These are phyloP conservation scores for Tenthredo notha DNA, from an alignment of 2,888 invertebrate species.

Conservation along the genomic window DNA sequence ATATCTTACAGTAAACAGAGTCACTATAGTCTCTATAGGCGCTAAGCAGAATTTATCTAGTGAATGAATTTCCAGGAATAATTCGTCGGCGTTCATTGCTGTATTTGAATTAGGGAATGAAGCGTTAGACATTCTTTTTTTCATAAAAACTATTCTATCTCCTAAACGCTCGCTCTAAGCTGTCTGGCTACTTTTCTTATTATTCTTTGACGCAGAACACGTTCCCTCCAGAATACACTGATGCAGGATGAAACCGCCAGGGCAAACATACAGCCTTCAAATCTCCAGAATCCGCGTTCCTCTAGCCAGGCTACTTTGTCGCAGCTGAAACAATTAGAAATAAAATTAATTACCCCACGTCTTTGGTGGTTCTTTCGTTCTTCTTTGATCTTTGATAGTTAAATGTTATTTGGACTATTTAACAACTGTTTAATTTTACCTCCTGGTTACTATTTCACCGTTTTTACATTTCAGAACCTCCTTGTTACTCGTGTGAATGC, in stretches of 20 bases:
- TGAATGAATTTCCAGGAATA: slow-evolving; percentile 72
- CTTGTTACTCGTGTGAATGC: slow-evolving; percentile 90
- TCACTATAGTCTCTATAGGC: slow-evolving; percentile 84
- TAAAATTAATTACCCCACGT: slow-evolving; percentile 34
- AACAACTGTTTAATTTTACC: slow-evolving; percentile 77
- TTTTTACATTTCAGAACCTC: slow-evolving; percentile 90
- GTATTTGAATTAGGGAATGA: neutral
- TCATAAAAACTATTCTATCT: slow-evolving; percentile 45
- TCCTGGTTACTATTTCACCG: slow-evolving; percentile 90
- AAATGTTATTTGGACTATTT: neutral
- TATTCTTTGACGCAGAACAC: slow-evolving; percentile 72
- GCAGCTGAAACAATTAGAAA: slow-evolving; percentile 82
- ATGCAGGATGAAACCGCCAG: slow-evolving; percentile 82
- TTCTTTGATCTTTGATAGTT: neutral
- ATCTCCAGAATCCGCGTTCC: slow-evolving; percentile 91
- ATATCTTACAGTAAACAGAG: slow-evolving; percentile 83
- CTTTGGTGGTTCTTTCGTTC: neutral
- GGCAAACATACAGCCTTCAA: slow-evolving; percentile 86
- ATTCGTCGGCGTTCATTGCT: slow-evolving; percentile 66
- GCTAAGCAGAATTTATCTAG: slow-evolving; percentile 69
- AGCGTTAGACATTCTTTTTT: slow-evolving; percentile 19
- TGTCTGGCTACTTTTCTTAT: slow-evolving; percentile 75
- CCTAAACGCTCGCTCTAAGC: slow-evolving; percentile 69
- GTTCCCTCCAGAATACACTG: slow-evolving; percentile 75
- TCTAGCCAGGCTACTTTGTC: slow-evolving; percentile 92